Conservation (phyloP, 2,797 vertebrate genomes). For the Artibeus jamaicensis region DNA sequence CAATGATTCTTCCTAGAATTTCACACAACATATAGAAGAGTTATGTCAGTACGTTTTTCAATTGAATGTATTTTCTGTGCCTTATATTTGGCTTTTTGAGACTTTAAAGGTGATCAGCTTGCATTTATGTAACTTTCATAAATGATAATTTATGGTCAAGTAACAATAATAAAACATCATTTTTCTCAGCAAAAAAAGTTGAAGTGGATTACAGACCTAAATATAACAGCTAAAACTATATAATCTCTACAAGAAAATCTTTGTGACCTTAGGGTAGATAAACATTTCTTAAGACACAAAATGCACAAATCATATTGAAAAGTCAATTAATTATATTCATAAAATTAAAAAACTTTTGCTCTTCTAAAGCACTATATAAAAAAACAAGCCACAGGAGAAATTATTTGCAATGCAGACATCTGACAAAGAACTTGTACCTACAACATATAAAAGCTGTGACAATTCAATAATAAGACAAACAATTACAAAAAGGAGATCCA, state of each 20-base stretch:
- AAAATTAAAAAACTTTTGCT: background rate
- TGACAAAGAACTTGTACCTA: conserved; percentile 15
- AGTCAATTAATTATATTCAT: background rate
- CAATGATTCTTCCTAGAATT: background rate
- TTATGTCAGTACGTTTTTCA: background rate
- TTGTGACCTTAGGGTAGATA: background rate
- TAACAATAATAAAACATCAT: conserved; percentile 26
- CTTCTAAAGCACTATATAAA: background rate
- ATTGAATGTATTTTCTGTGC: background rate
- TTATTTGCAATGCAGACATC: background rate
- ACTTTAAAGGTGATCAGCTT: background rate
- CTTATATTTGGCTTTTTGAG: conserved; percentile 42
- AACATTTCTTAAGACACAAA: background rate
- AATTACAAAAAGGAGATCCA: background rate
- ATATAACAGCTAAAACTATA: background rate
- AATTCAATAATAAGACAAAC: background rate
- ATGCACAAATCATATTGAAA: background rate
- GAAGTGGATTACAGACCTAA: conserved; percentile 7
- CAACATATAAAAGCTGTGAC: background rate
- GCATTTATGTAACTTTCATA: conserved; percentile 16
- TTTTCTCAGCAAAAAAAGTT: background rate
- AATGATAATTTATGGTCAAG: background rate
- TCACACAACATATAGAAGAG: background rate
- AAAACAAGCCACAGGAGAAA: background rate
- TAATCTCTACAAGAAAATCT: background rate